Base-by-base conservation (phyloP, 2,113 vertebrate species). In the Aptenodytes patagonicus region DNA sequence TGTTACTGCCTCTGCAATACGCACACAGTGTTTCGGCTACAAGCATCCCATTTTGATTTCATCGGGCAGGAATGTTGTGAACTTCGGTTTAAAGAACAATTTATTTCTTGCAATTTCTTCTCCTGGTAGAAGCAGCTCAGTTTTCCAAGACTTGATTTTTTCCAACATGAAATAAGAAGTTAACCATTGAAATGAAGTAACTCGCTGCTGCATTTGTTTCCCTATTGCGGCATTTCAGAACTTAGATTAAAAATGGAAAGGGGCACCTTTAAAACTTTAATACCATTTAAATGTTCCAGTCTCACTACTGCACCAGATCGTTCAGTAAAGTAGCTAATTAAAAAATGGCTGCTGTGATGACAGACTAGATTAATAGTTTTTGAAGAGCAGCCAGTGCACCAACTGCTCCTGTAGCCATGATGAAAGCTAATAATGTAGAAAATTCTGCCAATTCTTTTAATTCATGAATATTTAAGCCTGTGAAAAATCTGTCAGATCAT, bases 401-500 rank as follows among this genome's bases (percentile, higher is more conserved):
- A 98, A 98, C 98, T 98, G 98, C 98, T 98, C 96, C 97, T 96
- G 97, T 87, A 97, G 98, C 98, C 97, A 97, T 44, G 98, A 97
- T 97, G 98, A 97, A 98, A 98, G 98, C 98, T 98, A 98, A 98
- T 98, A 98, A 98, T 92, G 98, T 95, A 97, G 98, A 97, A 98
- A 98, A 98, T 98, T 97, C 98, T 98, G 98, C 98, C 98, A 98
- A 98, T 98, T 98, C 98, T 92, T 98, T 97, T 98, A 98, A 98
- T 98, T 98, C 98, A 98, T 98, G 98, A 98, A 98, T 98, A 98
- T 98, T 98, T 98, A 98, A 98, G 97, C 96, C 98, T 98, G 97
- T 97, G 97, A 98, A 97, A 98, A 98, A 98, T 98, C 98, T 98
- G 98, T 98, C 98, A 97, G 98, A 98, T 98, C 97, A 98, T 98